Evolutionary conservation across 2,888 invertebrate species (phyloP).

Genomic region (Drosophila stalkeri): DNA sequence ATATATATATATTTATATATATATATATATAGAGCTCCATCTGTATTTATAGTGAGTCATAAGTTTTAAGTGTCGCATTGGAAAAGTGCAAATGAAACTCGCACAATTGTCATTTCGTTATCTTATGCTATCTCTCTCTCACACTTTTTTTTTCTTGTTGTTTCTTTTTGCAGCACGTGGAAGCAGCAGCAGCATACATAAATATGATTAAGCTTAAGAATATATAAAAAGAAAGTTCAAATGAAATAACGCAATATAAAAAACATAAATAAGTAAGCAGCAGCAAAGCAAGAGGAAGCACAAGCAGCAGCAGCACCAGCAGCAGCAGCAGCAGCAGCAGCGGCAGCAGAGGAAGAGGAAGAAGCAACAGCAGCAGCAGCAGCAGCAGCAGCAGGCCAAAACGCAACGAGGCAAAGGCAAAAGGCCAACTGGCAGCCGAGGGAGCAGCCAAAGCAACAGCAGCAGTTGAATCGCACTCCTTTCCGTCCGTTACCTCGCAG

Average conservation of each 20-base stretch:
- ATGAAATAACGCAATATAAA: constrained; percentile 78
- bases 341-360: background rate
- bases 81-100: constrained; percentile 27
- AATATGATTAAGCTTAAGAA: constrained; percentile 79
- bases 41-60: constrained; percentile 20
- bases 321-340: constrained; percentile 21
- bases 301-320: constrained; percentile 25
- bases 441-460: constrained; percentile 27
- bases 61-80: constrained; percentile 41
- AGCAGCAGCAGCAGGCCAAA: constrained; percentile 21
- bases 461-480: constrained; percentile 13
- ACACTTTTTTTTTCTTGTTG: constrained; percentile 1
- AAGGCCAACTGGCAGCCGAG: constrained; percentile 54
- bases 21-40: background rate
- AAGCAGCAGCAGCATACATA: constrained; percentile 68
- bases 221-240: constrained; percentile 76
- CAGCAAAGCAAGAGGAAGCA: constrained; percentile 17
- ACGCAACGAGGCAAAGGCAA: constrained; percentile 44
- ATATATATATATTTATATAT: background rate
- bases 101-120: constrained; percentile 43
- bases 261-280: constrained; percentile 73
- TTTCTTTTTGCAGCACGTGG: constrained; percentile 40
- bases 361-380: constrained; percentile 4
- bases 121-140: constrained; percentile 29
- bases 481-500: constrained; percentile 17